These are phyloP conservation scores for Caenorhabditis plicata DNA, from an alignment of 2,888 invertebrate genomes.

Conservation along the genomic window DNA sequence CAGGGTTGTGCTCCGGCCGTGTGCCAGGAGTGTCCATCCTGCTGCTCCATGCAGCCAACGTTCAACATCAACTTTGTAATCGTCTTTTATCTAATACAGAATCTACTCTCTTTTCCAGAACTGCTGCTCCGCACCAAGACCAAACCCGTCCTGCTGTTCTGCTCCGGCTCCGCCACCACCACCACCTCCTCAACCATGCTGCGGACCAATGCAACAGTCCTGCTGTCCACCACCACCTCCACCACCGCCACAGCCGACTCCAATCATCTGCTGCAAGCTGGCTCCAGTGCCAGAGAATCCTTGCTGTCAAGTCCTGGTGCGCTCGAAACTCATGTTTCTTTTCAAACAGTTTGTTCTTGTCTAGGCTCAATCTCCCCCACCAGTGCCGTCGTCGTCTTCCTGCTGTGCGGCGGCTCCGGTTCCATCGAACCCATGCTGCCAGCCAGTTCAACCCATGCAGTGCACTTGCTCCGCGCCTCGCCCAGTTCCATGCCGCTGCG, in stretches of 20 bases:
- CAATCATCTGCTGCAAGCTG: constrained; percentile 36
- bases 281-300: constrained; percentile 47
- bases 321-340: too few relatives aligned
- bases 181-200: constrained; percentile 15
- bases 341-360: too few relatives aligned
- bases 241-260: constrained; percentile 21
- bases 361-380: constrained; percentile 20
- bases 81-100: not conserved
- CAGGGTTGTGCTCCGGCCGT: constrained; percentile 24
- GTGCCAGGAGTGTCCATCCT: constrained; percentile 33
- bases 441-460: constrained; percentile 20
- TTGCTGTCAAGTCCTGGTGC: constrained; percentile 39
- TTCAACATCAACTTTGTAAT: constrained; percentile 27
- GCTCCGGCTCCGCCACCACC: constrained; percentile 16
- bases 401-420: constrained; percentile 32
- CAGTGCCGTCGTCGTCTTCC: constrained; percentile 15
- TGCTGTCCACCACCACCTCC: constrained; percentile 14
- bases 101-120: constrained; percentile 7
- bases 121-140: constrained; percentile 38
- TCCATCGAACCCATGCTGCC: constrained; percentile 38
- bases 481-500: constrained; percentile 44
- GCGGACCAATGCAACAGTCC: constrained; percentile 13
- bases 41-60: constrained; percentile 18
- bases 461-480: constrained; percentile 40
- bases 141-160: constrained; percentile 35